Base-by-base conservation (phyloP, 2,113 vertebrate genomes). In the Podarcis cretensis region DNA sequence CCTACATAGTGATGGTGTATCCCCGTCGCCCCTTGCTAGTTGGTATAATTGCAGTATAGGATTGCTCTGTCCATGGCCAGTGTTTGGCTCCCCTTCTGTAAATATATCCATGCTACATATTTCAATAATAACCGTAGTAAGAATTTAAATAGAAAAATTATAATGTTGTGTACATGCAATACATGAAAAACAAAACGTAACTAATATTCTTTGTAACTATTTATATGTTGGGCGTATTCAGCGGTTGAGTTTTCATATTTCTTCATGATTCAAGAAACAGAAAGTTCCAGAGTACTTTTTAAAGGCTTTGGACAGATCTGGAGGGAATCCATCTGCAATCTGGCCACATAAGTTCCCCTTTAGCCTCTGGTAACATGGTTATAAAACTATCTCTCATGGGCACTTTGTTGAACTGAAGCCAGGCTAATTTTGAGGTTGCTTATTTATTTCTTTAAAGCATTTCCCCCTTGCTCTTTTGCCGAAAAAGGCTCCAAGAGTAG, bases 281-380 rank as follows among this genome's bases (percentile, higher is more conserved):
- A 59, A 40, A 27, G 21, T 87, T 73, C 77, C 48, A 87, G 48
- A 40, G 8, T 59, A 25, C 32, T 81, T 80, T 40, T 87, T n/a
- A 80, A 86, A 77, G 71, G 71, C n/a, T 69, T 71, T 27, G 81
- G 25, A 73, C 71, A 65, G 48, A 81, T 37, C 13, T 81, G 68
- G 68, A 90, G 89, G 92, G 93, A 94, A 94, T 43, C 65, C 74
- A 68, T 12, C 65, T 80, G 40, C 20, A 37, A 5, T 63, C 68
- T 48, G 63, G 27, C 48, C 32, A 73, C 13, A 43, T 6, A 54
- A 7, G 3, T 73, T 35, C 23, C 13, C 48, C 16, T 85, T 59
- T 57, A 75, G n/a, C 48, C 6, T 5, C 27, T 57, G 43, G 12
- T 87, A 7, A 73, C 32, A 73, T 59, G 18, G 66, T 57, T 87